Evolutionary conservation across 2,797 vertebrate genomes (phyloP).

Genomic region (Bucorvus abyssinicus): DNA sequence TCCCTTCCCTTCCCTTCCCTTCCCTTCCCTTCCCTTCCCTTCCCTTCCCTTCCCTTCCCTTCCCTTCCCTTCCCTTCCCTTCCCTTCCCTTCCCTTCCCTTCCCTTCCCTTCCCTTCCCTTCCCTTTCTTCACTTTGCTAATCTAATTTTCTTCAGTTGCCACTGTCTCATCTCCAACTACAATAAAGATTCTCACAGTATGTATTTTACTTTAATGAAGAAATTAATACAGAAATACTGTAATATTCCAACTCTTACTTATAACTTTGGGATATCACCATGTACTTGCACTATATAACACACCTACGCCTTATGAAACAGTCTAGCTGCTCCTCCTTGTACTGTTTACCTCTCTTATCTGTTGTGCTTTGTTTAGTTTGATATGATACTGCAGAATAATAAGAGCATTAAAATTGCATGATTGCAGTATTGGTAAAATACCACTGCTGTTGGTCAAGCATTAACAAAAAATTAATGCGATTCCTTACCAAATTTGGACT

Average conservation of each 20-base stretch:
- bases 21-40: too few relatives aligned
- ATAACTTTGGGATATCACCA: background rate
- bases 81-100: background rate
- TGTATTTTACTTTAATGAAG: background rate
- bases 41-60: too few relatives aligned
- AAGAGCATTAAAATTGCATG: background rate
- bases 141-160: background rate
- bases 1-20: background rate
- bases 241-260: background rate
- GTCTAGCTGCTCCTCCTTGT: background rate
- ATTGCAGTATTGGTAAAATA: background rate
- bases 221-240: background rate
- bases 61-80: too few relatives aligned
- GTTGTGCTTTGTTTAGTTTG: background rate
- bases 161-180: background rate
- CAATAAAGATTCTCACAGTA: background rate
- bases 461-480: conserved; percentile 19
- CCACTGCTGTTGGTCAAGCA: background rate
- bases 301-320: background rate
- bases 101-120: background rate
- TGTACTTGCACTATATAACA: background rate
- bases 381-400: background rate
- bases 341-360: background rate
- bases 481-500: conserved; percentile 16
- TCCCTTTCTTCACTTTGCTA: background rate